These are phyloP conservation scores for Donacobius atricapilla DNA, from an alignment of 2,113 vertebrate species.

Conservation along the genomic window DNA sequence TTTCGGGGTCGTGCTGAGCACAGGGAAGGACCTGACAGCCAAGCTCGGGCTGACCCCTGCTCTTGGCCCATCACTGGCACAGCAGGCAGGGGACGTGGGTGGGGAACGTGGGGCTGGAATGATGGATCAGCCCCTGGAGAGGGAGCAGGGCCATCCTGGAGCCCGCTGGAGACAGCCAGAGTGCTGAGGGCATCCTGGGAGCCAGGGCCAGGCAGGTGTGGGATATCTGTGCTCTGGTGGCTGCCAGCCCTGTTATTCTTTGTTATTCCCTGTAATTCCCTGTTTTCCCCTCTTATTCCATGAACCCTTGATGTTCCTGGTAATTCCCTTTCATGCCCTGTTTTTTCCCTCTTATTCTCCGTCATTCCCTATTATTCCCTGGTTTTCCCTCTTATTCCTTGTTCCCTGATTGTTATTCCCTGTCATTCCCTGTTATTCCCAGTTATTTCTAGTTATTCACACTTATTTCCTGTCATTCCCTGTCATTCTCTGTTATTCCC, in stretches of 20 bases:
- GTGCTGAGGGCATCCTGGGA: rapidly evolving
- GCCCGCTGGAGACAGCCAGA: rapidly evolving
- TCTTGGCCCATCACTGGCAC: rapidly evolving
- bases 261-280: not conserved
- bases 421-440: no score
- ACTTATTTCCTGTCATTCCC: not conserved
- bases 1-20: rapidly evolving
- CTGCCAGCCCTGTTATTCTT: not conserved
- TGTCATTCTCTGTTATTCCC: no score
- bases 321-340: not conserved
- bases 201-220: not conserved
- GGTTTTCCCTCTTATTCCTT: not conserved
- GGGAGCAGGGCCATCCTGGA: rapidly evolving
- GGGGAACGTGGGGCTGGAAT: not conserved
- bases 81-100: not conserved
- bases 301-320: not conserved
- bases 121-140: not conserved
- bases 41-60: rapidly evolving
- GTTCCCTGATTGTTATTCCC: no score
- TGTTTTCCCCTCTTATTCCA: no score
- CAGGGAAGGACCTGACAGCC: not conserved
- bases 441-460: no score
- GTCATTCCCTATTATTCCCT: no score
- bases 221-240: not conserved
- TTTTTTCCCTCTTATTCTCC: not conserved